Conservation (phyloP, 1,140 invertebrate genomes). For the Artemia franciscana region DNA sequence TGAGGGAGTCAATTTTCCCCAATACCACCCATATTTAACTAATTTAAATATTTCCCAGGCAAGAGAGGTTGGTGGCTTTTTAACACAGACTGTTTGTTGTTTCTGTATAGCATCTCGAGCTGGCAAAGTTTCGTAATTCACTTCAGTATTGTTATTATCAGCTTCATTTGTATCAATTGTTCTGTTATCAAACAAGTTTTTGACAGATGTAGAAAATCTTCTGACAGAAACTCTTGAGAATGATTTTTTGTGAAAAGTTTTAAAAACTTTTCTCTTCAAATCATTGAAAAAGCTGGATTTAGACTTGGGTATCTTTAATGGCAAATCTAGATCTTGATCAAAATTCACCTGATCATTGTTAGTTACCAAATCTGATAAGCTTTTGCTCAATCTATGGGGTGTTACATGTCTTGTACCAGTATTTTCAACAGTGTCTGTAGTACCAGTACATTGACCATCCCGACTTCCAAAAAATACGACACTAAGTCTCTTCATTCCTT, state of each 20-base stretch:
- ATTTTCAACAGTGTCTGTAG: no score
- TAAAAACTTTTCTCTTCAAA: neutral
- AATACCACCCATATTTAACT: constrained; percentile 38
- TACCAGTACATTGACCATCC: no score
- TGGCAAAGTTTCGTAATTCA: neutral
- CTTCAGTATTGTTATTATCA: neutral
- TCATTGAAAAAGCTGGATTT: neutral
- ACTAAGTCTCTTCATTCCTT: no score
- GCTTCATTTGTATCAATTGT: neutral
- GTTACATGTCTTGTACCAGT: no score
- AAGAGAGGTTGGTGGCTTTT: neutral
- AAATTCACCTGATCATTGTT: neutral
- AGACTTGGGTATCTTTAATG: neutral
- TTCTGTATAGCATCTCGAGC: neutral
- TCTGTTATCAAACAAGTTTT: neutral
- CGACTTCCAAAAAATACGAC: no score
- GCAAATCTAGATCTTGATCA: neutral
- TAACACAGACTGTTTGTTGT: neutral
- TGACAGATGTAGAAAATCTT: neutral
- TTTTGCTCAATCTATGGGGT: neutral
- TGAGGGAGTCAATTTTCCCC: constrained; percentile 33
- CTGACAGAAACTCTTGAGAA: neutral
- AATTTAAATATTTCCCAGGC: constrained; percentile 29
- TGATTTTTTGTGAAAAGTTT: neutral
- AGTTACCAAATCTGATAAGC: neutral